Base-by-base conservation (phyloP, 2,797 vertebrate species). In the Neosilurus mollespiculum region DNA sequence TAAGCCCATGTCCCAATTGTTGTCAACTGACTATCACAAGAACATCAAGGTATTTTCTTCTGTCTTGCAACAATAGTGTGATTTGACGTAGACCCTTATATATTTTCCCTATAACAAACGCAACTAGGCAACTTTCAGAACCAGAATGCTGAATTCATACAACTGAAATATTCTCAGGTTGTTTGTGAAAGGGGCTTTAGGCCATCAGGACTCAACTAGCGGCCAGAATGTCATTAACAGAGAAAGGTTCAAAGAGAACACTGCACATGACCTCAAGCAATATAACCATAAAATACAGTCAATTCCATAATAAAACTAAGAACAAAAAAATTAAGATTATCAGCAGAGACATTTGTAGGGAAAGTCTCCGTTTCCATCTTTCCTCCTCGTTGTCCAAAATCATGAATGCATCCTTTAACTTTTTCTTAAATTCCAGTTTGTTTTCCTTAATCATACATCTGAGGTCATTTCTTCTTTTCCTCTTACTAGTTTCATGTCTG, bases 251-350 rank as follows among this genome's bases (percentile, higher is more conserved):
- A 58, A 66, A 49, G 54, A 34, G 49, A 67, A 62, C 9, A 54
- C 2, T 54, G 64, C 78, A 80, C 18, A 30, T 34, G 10, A 80
- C 66, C 62, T 54, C 20, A 30, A 6, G 15, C 16, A 80, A 56
- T 80, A 54, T 67, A 80, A 67, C 67, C 62, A 80, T 56, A 56
- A 66, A 24, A 67, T 30, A 67, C 76, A 62, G 51, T 78, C 76
- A 9, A 64, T 64, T 65, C 76, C 66, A 20, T 66, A 66, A 79
- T 53, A 53, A 80, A 79, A 26, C 62, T 53, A 56, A 56, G 11
- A 59, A 59, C 43, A 59, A 59, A 18, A 18, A 15, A 24, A 54
- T 67, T 80, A 30, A 67, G 64, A 67, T 67, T 53, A 80, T 66
- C 51, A 80, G 51, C 64, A 56, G 78, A 67, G 78, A 80, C 16